Evolutionary conservation across 1,140 invertebrate genomes (phyloP), one percentile per base, ranked within the genome.

Genomic region (Trypoxylus dichotomus): DNA sequence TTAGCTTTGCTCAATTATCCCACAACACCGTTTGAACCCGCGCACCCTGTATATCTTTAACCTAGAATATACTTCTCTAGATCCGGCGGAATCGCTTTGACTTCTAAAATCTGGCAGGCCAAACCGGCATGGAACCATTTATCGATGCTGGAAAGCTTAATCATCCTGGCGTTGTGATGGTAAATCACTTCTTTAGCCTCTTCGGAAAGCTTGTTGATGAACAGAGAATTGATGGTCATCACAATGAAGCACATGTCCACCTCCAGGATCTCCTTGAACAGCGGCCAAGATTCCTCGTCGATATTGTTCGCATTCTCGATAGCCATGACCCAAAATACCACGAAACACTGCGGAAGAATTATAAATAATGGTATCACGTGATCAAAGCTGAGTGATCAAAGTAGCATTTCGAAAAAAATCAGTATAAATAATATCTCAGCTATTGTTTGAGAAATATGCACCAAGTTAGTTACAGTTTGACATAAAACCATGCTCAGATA

Each of bases 101-200:
- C 89, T 29, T 91, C 86, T 1, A 92, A 83, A 42, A 91, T 85
- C 82, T 92, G 91, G 83, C 91, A 92, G 0, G 88, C 89, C 1
- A 92, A 79, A 3, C 88, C 89, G 10, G 88, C 88, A 37, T 90
- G 89, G 79, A 87, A 91, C 88, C 89, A 90, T 74, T 88, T 89
- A 54, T 89, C 86, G 32, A 90, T 83, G 3, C 77, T 60, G 37
- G 77, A 58, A 10, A 88, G 77, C 8, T 80, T 75, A 29, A 88
- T 75, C 10, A 84, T 82, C 78, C 54, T 83, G 72, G 58, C 81
- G 80, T 43, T 85, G 77, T 10, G 85, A 75, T 41, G 83, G 13
- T 76, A 79, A 25, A 81, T 82, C 25, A 80, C 76, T 25, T 19
- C 58, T 25, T 41, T 80, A 68, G 42, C 76, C 15, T 29, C 58